Evolutionary conservation across 2,797 vertebrate species (phyloP).

Genomic region (Knipowitschia caucasica): DNA sequence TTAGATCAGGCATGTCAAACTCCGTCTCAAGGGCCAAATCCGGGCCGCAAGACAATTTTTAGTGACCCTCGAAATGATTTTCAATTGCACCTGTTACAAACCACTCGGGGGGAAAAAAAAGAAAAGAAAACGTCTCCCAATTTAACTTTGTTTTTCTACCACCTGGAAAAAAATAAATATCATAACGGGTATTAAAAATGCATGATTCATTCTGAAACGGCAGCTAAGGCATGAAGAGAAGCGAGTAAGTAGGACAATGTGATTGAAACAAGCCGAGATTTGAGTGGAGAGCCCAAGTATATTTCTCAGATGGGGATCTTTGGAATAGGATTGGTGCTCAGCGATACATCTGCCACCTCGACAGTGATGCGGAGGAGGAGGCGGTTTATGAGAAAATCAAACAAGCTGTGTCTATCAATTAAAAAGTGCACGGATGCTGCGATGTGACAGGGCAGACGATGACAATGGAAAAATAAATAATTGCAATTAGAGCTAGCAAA

Average conservation of each 20-base stretch:
- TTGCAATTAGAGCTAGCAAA: too few relatives aligned
- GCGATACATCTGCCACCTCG: background rate
- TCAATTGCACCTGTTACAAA: slow-evolving; percentile 48
- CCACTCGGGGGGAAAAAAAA: too few relatives aligned
- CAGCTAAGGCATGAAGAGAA: slow-evolving; percentile 1
- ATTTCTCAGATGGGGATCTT: background rate
- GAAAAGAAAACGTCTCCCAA: slow-evolving; percentile 13
- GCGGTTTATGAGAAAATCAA: background rate
- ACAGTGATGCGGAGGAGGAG: background rate
- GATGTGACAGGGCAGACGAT: too few relatives aligned
- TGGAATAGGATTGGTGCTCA: slow-evolving; percentile 2
- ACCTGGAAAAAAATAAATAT: slow-evolving; percentile 25
- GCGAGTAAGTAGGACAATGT: background rate
- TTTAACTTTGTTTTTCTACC: slow-evolving; percentile 7
- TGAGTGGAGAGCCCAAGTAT: background rate
- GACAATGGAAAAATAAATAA: too few relatives aligned
- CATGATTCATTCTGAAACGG: background rate
- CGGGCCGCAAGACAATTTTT: too few relatives aligned
- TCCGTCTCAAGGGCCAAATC: too few relatives aligned
- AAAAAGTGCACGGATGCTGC: background rate
- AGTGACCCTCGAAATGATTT: slow-evolving; percentile 37
- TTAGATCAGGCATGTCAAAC: too few relatives aligned
- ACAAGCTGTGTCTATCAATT: background rate
- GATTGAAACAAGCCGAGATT: slow-evolving; percentile 1
- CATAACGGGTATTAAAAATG: slow-evolving; percentile 1